A percentile compares a stretch with the other conserved stretches of the same genome.
Conservation (phyloP, 2,113 vertebrate species). For the Cavia porcellus region DNA sequence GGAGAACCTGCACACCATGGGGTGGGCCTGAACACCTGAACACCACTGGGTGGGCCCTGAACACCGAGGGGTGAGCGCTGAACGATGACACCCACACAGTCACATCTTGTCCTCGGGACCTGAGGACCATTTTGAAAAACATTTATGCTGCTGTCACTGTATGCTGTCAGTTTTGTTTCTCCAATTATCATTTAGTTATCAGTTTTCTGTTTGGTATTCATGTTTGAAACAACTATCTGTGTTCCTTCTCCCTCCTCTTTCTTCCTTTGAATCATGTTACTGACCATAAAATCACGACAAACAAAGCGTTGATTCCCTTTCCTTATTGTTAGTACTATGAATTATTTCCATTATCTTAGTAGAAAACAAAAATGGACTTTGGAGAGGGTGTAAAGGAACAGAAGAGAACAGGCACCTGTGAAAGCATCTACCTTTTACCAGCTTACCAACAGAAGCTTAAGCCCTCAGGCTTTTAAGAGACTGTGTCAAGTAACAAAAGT, state of each 20-base stretch:
- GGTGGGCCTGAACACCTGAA: too few relatives aligned
- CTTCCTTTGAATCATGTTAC: neutral
- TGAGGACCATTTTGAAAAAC: neutral
- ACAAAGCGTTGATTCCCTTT: neutral
- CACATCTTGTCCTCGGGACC: too few relatives aligned
- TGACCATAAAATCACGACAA: neutral
- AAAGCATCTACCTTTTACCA: neutral
- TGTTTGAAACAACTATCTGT: neutral
- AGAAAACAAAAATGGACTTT: neutral
- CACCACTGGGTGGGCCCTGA: too few relatives aligned
- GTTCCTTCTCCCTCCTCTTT: neutral
- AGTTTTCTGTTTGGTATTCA: neutral
- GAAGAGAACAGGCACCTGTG: neutral
- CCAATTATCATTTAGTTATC: neutral
- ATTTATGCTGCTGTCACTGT: neutral
- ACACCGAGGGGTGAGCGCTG: too few relatives aligned
- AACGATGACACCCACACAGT: rapidly evolving
- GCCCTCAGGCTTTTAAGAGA: neutral
- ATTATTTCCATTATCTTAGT: neutral
- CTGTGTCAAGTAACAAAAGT: neutral
- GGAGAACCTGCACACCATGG: neutral
- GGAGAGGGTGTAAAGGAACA: neutral
- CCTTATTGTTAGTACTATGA: neutral
- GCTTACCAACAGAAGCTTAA: neutral
- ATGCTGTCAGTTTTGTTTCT: neutral